Conservation (phyloP, 2,113 vertebrate species). For the Ctenomys sociabilis region DNA sequence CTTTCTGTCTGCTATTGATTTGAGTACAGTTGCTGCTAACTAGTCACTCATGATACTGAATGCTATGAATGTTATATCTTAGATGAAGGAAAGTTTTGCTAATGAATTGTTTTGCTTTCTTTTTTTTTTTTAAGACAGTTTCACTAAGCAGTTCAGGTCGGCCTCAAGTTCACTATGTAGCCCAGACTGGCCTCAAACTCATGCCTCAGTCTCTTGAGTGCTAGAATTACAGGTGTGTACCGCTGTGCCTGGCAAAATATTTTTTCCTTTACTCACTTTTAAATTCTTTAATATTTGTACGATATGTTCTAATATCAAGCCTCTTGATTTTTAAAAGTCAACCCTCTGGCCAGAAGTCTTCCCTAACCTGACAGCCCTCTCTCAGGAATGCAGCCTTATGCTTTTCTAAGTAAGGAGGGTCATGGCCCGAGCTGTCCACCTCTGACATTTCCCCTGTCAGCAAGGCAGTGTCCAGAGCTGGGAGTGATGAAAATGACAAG, state of each 20-base stretch:
- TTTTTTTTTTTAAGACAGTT: neutral
- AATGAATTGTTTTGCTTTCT: neutral
- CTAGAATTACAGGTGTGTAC: too few species aligned
- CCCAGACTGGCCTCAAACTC: neutral
- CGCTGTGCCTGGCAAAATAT: too few species aligned
- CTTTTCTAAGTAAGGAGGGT: too few species aligned
- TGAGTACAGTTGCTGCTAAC: neutral
- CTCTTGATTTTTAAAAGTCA: too few species aligned
- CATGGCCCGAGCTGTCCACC: too few species aligned
- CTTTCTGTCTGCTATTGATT: neutral
- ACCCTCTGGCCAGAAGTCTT: too few species aligned
- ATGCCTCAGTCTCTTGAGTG: neutral
- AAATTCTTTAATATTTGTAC: neutral
- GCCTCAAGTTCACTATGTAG: neutral
- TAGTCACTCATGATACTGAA: neutral
- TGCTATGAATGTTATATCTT: neutral
- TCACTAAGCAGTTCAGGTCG: neutral
- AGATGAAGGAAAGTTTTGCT: neutral
- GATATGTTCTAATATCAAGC: neutral
- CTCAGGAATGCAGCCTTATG: too few species aligned
- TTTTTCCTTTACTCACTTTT: neutral
- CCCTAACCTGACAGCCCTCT: too few species aligned
- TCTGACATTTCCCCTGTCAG: too few species aligned
- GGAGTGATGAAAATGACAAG: too few species aligned
- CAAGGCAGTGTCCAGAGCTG: too few species aligned